These are phyloP conservation scores for Cottus gobio DNA, from an alignment of 2,113 vertebrate genomes.

Conservation along the genomic window DNA sequence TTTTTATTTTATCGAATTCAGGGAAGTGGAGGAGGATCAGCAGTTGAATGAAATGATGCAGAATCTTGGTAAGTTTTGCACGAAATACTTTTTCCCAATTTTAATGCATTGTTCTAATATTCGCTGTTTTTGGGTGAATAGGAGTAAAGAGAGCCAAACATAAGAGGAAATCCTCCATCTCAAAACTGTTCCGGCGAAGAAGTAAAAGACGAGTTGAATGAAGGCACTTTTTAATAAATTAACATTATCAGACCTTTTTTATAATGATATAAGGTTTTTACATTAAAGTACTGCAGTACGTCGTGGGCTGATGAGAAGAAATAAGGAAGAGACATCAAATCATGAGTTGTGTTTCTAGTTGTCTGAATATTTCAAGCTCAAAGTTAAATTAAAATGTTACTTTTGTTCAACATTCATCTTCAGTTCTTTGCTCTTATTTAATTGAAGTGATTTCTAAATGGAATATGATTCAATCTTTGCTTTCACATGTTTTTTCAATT, in stretches of 20 bases:
- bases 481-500: constrained; percentile 9
- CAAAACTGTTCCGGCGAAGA: constrained; percentile 81
- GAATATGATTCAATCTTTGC: background rate
- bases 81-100: background rate
- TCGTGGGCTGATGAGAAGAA: background rate
- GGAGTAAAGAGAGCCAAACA: constrained; percentile 78
- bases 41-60: constrained; percentile 91
- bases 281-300: background rate
- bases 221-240: constrained; percentile 33
- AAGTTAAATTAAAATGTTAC: background rate
- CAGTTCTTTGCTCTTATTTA: background rate
- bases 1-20: constrained; percentile 72
- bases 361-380: background rate
- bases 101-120: constrained; percentile 1
- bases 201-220: constrained; percentile 79
- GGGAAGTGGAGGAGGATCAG: constrained; percentile 94
- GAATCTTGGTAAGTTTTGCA: constrained; percentile 84
- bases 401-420: constrained; percentile 14
- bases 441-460: background rate
- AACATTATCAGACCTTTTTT: background rate
- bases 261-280: constrained; percentile 10
- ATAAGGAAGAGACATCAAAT: background rate
- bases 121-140: constrained; percentile 36
- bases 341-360: background rate
- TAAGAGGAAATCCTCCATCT: constrained; percentile 81